Conservation (phyloP, 2,797 vertebrate species). For the Cercopithecus neglectus region DNA sequence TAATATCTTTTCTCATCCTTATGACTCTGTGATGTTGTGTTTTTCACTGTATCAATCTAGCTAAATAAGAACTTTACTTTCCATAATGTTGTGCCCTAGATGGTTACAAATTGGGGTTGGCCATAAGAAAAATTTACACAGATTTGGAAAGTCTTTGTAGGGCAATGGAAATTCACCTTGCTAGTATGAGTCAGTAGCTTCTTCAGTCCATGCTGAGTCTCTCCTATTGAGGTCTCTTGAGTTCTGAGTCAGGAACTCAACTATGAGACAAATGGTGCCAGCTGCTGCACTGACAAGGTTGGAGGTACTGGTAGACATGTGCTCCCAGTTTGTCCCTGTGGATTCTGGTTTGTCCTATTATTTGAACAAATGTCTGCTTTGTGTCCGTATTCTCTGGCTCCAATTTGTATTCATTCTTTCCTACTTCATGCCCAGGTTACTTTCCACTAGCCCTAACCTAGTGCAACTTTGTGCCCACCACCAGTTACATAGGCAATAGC, state of each 20-base stretch:
- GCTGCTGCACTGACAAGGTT: background rate
- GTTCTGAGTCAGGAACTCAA: background rate
- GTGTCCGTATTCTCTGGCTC: background rate
- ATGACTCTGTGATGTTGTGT: background rate
- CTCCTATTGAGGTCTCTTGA: background rate
- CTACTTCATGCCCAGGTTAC: background rate
- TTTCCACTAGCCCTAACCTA: background rate
- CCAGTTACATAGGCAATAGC: background rate
- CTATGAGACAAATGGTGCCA: background rate
- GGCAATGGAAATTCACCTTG: background rate
- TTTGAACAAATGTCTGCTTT: background rate
- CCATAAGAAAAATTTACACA: background rate
- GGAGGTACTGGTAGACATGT: background rate
- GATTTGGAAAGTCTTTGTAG: background rate
- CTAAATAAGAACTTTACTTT: background rate
- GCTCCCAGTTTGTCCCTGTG: background rate
- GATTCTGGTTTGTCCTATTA: background rate
- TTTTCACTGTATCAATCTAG: background rate
- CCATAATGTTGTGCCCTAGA: background rate
- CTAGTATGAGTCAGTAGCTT: background rate
- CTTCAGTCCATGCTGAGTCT: background rate
- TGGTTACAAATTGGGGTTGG: background rate
- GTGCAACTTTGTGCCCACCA: background rate
- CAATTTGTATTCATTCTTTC: background rate
- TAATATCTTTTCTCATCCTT: background rate